Conservation (phyloP, 2,797 vertebrate species). For the Meriones psammophilus region DNA sequence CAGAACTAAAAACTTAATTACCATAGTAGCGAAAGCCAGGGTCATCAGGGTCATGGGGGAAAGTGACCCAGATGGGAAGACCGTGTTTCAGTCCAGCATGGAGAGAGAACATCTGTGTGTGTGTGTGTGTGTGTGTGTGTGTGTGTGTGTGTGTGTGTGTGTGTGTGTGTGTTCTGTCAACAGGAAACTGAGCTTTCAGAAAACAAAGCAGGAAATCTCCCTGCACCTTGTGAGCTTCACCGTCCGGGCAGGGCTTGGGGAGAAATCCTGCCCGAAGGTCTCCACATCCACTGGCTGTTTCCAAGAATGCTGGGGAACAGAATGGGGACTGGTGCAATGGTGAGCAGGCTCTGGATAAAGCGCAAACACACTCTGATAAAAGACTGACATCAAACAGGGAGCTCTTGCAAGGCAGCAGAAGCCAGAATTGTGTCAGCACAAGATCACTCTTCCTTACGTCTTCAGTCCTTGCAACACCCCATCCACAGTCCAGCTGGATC, state of each 20-base stretch:
- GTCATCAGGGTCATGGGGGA: background rate
- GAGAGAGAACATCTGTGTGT: constrained; percentile 58
- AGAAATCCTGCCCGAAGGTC: constrained; percentile 70
- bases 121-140: background rate
- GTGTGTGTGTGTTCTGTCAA: constrained; percentile 13
- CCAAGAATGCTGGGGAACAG: constrained; percentile 69
- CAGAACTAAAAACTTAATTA: constrained; percentile 56
- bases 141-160: constrained; percentile 42
- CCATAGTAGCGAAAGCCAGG: constrained; percentile 46
- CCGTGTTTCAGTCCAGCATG: background rate
- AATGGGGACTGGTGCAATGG: constrained; percentile 43
- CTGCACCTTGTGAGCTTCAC: constrained; percentile 68
- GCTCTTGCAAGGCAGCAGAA: constrained; percentile 28
- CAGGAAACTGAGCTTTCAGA: constrained; percentile 61
- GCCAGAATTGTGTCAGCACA: constrained; percentile 70
- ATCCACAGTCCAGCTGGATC: constrained; percentile 60
- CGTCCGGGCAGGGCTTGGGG: constrained; percentile 75
- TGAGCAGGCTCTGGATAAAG: constrained; percentile 64
- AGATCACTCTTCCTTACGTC: constrained; percentile 55
- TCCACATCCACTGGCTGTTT: constrained; percentile 64
- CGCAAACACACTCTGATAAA: constrained; percentile 72
- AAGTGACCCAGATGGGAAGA: constrained; percentile 69
- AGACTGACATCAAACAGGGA: constrained; percentile 73
- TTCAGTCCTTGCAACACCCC: constrained; percentile 70
- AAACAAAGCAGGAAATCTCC: constrained; percentile 77